Base-by-base conservation (phyloP, 2,888 invertebrate species). In the Pollenia griseotomentosa region DNA sequence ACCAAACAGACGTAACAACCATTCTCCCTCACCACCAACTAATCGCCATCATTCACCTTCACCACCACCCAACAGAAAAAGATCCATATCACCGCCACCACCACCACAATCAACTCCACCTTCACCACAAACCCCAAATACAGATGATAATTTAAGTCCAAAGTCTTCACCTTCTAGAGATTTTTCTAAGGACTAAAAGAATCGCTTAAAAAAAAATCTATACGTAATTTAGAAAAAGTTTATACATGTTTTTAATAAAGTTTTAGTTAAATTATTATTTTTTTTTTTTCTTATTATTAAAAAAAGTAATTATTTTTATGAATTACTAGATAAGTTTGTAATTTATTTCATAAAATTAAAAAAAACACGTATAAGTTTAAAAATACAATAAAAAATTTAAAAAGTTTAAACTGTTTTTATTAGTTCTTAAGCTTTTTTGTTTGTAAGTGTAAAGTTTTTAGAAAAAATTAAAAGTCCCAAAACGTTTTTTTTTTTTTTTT, bases 261-360 rank as follows among this genome's bases (percentile, higher is more conserved):
- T 33, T 61, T 42, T 68, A 42, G 0, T 10, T 68, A 19, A 23
- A 44, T 19, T 53, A 61, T 70, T 55, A 14, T 12, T 12, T 7
- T 33, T 66, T 46, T 53, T 59, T 78, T 66, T 46, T 53, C 51
- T 78, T 23, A 1, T 23, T 59, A 46, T 59, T 46, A 14, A 65
- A 63, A 55, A 19, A 55, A 66, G 23, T 23, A 23, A 82, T 81
- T 73, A 81, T 59, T 75, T 85, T 85, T 81, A 74, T 85, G 59
- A 83, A 83, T 77, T 87, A 84, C 70, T 83, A 51, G 55, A 12
- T 68, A 84, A 79, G 57, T 73, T 73, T 78, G 63, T 82, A 75
- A 82, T 59, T 70, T 55, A 16, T 70, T 63, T 75, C 40, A 68
- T 63, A 42, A 73, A 73, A 73, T 16, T 14, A 7, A 66, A 2